phyloP scores from a whole-genome alignment of 53 echinoderm and acorn worm species.

The Echinometra lucunter region DNA sequence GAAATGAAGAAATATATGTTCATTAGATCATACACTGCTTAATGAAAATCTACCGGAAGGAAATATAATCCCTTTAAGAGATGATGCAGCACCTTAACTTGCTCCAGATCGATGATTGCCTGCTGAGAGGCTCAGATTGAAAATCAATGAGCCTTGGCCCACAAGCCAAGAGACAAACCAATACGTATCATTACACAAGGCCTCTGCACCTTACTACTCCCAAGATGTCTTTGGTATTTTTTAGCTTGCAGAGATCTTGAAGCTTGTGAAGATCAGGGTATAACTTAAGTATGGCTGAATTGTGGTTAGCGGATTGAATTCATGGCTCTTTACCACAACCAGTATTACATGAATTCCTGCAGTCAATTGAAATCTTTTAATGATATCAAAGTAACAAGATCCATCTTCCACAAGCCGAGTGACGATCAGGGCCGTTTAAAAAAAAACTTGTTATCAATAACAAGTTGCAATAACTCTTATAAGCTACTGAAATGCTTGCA shows the following conservation, averaged over 20 bases:
- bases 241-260: not conserved
- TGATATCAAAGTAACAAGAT: no score
- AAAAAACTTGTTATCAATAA: no score
- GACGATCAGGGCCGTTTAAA: no score
- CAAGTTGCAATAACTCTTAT: no score
- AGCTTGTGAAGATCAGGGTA: not conserved
- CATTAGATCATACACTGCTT: no score
- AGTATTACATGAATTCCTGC: not conserved
- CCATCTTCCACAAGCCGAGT: no score
- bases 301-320: not conserved
- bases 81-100: not conserved
- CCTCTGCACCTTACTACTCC: not conserved
- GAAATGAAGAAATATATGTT: no score
- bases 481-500: no score
- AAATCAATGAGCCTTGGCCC: not conserved
- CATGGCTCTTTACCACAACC: not conserved
- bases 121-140: not conserved
- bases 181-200: not conserved
- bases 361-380: slow-evolving; percentile 11
- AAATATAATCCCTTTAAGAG: no score
- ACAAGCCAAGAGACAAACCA: not conserved
- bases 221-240: not conserved
- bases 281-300: not conserved
- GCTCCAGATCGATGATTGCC: not conserved
- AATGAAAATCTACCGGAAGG: no score